These are phyloP conservation scores for Phocoena sinus DNA, from an alignment of 2,113 vertebrate species.

Conservation along the genomic window DNA sequence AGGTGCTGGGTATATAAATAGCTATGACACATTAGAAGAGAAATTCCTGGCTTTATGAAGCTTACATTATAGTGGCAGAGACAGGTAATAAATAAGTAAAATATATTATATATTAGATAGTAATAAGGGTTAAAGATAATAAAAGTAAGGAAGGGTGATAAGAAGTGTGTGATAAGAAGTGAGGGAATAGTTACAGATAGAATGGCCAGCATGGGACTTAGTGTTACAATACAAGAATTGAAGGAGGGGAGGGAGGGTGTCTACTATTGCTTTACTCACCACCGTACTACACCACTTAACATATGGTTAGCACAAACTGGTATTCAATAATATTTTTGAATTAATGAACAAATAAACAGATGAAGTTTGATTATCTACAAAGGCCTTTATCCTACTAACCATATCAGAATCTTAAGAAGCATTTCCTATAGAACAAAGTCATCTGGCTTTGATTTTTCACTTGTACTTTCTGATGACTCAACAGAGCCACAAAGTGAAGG, in stretches of 20 bases:
- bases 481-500: background rate
- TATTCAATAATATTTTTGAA: background rate
- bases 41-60: background rate
- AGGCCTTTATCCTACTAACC: background rate
- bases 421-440: background rate
- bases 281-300: background rate
- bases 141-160: background rate
- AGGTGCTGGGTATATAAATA: background rate
- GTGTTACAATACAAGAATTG: background rate
- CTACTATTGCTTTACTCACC: background rate
- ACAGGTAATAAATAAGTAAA: background rate
- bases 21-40: background rate
- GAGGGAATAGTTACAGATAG: background rate
- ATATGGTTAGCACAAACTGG: background rate
- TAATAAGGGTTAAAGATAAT: background rate
- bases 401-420: background rate
- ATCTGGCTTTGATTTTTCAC: constrained; percentile 50
- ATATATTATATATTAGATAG: background rate
- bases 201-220: background rate
- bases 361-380: background rate
- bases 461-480: background rate
- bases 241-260: background rate
- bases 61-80: background rate
- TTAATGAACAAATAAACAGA: background rate
- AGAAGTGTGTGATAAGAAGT: background rate